Base-by-base conservation (phyloP, 2,888 invertebrate species). In the Rhogogaster chlorosoma region DNA sequence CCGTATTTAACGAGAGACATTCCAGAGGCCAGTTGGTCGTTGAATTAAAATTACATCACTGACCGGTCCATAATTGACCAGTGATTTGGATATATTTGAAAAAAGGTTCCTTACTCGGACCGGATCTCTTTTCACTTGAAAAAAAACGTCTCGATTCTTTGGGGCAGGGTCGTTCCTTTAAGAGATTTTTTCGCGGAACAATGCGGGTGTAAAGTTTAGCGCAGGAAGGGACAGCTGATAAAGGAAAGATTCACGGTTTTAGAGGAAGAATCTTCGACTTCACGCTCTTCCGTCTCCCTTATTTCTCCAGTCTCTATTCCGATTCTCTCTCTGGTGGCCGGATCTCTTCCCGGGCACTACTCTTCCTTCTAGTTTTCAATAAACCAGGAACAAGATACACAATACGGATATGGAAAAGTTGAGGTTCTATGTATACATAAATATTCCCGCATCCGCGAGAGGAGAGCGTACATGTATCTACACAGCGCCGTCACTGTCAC, bases 391-490 rank as follows among this genome's bases (percentile, higher is more conserved):
- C 71, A 73, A 42, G 71, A 42, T 36, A 29, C 38, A 73, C 38
- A 73, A 73, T 38, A 73, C 38, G n/a, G 26, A 73, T 73, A 38
- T 73, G 38, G 42, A 73, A 73, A 42, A 73, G 71, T 73, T 73
- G 71, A 42, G 71, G 29, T 67, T 67, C 32, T 67, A 67, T 32
- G 67, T 32, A 67, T 67, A 67, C 67, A 67, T 67, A 67, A 67
- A 67, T 67, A 67, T 67, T 67, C 26, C 10, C 32, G 67, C 18
- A 67, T 67, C 29, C 29, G 26, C 12, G 61, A 22, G 32, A 15
- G 32, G 32, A 18, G 32, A 67, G 32, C 67, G 15, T 26, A 49
- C n/a, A n/a, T n/a, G 26, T 61, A 26, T 3, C 10, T 61, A 18
- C 32, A 15, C 15, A 67, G 32, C 32, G 67, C 67, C 67, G 67